Conservation (phyloP, 2,888 invertebrate species). For the Rhopalosiphum nymphaeae region DNA sequence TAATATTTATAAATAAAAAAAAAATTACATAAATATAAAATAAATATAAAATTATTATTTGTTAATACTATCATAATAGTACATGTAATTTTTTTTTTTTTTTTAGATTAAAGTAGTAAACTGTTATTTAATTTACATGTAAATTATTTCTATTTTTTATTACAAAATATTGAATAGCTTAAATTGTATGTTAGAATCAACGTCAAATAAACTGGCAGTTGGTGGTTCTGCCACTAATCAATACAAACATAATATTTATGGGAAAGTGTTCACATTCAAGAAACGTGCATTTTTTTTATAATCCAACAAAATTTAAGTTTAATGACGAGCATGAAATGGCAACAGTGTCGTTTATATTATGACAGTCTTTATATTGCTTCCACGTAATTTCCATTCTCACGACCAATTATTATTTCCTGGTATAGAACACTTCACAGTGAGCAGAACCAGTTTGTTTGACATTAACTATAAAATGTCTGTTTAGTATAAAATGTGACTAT, state of each 20-base stretch:
- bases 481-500: not conserved
- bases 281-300: not conserved
- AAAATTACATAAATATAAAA: not conserved
- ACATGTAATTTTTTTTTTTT: not conserved
- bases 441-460: not conserved
- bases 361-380: not conserved
- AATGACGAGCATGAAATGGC: not conserved
- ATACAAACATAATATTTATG: not conserved
- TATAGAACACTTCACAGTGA: not conserved
- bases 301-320: not conserved
- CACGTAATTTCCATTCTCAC: not conserved
- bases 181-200: not conserved
- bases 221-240: not conserved
- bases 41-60: not conserved
- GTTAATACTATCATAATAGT: not conserved
- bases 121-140: too few relatives aligned
- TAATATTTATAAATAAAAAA: not conserved
- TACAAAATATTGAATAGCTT: not conserved
- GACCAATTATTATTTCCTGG: not conserved
- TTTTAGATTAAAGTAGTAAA: not conserved
- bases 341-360: not conserved
- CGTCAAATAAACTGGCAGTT: not conserved
- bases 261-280: not conserved
- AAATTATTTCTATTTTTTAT: not conserved
- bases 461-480: not conserved